Evolutionary conservation across 2,797 vertebrate species (phyloP).

Genomic region (Acanthis flammea): DNA sequence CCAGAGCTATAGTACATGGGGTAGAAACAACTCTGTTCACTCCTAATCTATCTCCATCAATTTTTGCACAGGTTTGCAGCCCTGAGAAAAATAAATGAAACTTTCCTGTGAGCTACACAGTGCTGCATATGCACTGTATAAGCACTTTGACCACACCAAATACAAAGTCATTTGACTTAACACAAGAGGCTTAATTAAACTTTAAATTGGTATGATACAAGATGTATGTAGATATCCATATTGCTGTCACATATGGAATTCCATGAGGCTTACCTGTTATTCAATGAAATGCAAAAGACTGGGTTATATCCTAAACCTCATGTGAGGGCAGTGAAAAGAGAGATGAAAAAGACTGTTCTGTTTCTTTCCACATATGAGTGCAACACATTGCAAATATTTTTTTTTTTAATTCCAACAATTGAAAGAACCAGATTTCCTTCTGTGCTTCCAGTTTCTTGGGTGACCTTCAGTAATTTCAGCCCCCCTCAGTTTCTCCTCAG

Average conservation of each 20-base stretch:
- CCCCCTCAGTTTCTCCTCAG: background rate
- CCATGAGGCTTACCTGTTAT: background rate
- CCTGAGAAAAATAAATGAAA: background rate
- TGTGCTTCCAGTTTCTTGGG: background rate
- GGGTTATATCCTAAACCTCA: background rate
- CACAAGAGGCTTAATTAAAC: background rate
- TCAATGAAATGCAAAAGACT: background rate
- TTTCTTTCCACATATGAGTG: background rate
- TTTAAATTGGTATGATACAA: background rate
- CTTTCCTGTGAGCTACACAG: background rate
- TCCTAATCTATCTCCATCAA: background rate
- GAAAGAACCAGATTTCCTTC: background rate
- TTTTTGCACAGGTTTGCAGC: fast-evolving
- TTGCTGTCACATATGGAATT: background rate
- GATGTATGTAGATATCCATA: background rate
- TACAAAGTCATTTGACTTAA: background rate
- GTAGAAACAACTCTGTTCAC: background rate
- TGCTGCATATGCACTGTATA: background rate
- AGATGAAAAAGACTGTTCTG: background rate
- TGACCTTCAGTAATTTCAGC: background rate
- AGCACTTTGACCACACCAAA: background rate
- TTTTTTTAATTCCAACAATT: background rate
- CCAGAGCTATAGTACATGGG: background rate
- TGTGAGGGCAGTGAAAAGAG: background rate
- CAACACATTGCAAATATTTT: background rate